Evolutionary conservation across 2,888 invertebrate species (phyloP), one percentile per base, ranked within the genome.

Genomic region (Dolichopus griseipennis): DNA sequence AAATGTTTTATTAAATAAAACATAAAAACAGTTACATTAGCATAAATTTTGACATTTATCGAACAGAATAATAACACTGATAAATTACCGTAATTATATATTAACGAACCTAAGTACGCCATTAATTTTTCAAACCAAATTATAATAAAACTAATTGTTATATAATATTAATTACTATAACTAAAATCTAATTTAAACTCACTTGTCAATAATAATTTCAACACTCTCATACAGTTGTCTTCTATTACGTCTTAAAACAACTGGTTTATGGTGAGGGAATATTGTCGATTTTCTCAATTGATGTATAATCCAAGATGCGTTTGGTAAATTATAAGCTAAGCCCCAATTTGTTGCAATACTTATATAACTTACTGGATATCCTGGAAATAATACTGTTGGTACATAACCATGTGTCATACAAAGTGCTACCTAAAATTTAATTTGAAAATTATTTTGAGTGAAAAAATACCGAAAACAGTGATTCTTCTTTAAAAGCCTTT

Each of bases 121-220:
- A n/a, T n/a, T n/a, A n/a, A n/a, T n/a, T n/a, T n/a, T n/a, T n/a
- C n/a, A n/a, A n/a, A n/a, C n/a, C n/a, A n/a, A n/a, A n/a, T n/a
- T n/a, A n/a, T n/a, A n/a, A n/a, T n/a, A n/a, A n/a, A n/a, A n/a
- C n/a, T n/a, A n/a, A n/a, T n/a, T n/a, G n/a, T n/a, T n/a, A n/a
- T n/a, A n/a, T n/a, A n/a, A n/a, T n/a, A n/a, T n/a, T n/a, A n/a
- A n/a, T n/a, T n/a, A n/a, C n/a, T n/a, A n/a, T n/a, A n/a, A n/a
- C n/a, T n/a, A n/a, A n/a, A n/a, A n/a, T n/a, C n/a, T 27, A 27
- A 52, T 52, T 52, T 52, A 62, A 33, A n/a, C 78, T 85, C 79
- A 91, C 91, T 88, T 87, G 76, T 88, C 84, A 79, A 91, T 84
- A 74, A 90, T 85, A 27, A 84, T 78, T 76, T 91, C 91, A 73